Conservation (phyloP, 2,113 vertebrate species). For the Anseranas semipalmata region DNA sequence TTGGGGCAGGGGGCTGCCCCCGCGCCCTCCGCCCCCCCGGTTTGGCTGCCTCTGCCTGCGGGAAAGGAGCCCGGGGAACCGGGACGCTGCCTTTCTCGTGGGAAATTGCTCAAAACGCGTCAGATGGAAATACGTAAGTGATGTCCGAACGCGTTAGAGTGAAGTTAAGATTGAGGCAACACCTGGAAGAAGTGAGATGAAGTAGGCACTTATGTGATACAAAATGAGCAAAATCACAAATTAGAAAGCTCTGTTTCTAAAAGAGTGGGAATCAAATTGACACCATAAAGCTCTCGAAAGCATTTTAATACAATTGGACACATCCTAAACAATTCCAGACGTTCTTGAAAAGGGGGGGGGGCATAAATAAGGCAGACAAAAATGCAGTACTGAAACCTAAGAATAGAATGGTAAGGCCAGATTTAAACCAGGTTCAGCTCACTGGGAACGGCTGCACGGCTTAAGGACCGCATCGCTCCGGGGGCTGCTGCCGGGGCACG, state of each 20-base stretch:
- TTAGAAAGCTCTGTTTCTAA: not conserved
- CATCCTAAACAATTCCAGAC: constrained; percentile 47
- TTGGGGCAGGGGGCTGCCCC: not conserved
- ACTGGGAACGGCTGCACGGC: not conserved
- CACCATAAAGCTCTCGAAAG: not conserved
- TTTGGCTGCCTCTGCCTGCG: accelerated
- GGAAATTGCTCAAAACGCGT: not conserved
- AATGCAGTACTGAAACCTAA: not conserved
- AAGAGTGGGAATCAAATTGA: not conserved
- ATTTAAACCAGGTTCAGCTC: not conserved
- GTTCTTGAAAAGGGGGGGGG: not conserved
- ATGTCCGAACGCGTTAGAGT: accelerated
- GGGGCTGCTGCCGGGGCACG: not conserved
- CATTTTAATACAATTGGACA: not conserved
- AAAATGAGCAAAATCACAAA: not conserved
- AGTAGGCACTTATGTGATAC: not conserved
- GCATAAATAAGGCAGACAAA: not conserved
- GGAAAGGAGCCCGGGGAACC: not conserved
- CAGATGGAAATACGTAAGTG: accelerated
- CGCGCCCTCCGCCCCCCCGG: accelerated
- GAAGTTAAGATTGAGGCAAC: not conserved
- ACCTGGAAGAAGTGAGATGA: not conserved
- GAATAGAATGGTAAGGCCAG: not conserved
- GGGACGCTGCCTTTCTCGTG: not conserved
- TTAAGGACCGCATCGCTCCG: not conserved